Percentiles rank a stretch among this genome's conserved stretches.
Conservation (phyloP, 2,888 invertebrate species). For the Himalopsyche kuldschensis region DNA sequence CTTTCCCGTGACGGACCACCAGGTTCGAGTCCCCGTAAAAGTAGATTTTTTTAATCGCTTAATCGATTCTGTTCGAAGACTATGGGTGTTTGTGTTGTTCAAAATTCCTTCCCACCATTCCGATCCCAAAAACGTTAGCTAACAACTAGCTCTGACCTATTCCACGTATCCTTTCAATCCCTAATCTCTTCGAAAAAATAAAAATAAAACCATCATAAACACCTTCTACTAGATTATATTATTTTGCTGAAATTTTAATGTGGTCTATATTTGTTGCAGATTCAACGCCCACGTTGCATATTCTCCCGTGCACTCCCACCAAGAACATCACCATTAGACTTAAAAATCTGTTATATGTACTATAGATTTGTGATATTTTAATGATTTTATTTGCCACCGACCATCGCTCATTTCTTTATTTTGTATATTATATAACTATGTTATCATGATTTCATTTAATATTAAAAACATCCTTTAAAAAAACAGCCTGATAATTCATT, state of each 20-base stretch:
- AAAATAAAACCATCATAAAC: no score
- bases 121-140: no score
- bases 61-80: no score
- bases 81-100: no score
- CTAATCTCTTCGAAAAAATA: no score
- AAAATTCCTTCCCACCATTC: no score
- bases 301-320: not conserved
- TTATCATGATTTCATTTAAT: not conserved
- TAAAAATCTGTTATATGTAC: not conserved
- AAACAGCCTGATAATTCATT: no score
- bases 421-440: not conserved
- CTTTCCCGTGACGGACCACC: no score
- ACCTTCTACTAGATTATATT: not conserved
- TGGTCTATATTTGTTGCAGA: not conserved
- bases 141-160: no score
- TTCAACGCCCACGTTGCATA: not conserved
- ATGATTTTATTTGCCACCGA: not conserved
- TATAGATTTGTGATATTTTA: not conserved
- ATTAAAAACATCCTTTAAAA: not conserved
- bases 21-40: no score
- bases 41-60: no score
- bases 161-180: no score
- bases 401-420: not conserved
- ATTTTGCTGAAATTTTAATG: not conserved
- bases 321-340: not conserved